Evolutionary conservation across 1,140 invertebrate genomes (phyloP), one percentile per base, ranked within the genome.

Genomic region (Caligus rogercresseyi): DNA sequence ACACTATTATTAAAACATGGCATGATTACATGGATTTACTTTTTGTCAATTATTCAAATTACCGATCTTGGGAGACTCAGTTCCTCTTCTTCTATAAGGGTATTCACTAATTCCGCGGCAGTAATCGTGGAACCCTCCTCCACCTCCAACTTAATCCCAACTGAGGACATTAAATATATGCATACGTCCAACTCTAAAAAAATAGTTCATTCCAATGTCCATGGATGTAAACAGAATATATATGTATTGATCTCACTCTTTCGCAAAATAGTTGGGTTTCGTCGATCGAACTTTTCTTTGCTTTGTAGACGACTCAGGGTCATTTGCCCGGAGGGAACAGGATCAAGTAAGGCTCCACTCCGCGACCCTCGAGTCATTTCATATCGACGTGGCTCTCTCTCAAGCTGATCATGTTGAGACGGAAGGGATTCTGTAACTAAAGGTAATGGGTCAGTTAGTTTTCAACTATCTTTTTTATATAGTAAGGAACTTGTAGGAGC

Each of bases 81-180:
- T 67, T 82, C 78, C 64, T 77, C 74, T 67, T 82, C 81, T 2
- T 73, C 71, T 15, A 78, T 68, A 21, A 80, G 73, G 55, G 75
- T 68, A 23, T 77, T 72, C 43, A 79, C 68, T 19, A 80, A 65
- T 63, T 80, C 77, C 52, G 76, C 72, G 13, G 75, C 74, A 3
- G 76, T 77, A 15, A 72, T 72, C 31, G 72, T 70, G 18, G 72
- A 71, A 26, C 75, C 76, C 68, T 72, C 79, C 61, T 80, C 78
- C 3, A 80, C 67, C 54, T 79, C 78, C 61, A 81, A 71, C 24
- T 74, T 75, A 25, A 81, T 69, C 16, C 77, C 77, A 19, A 78
- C 72, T 31, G 76, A 73, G 11, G 79, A 80, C 73, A 79, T 77
- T 18, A 81, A 68, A 66, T 78, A 80, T 1, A 81, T 74, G 61